Conservation (phyloP, 2,888 invertebrate species). For the Heteromyza rotundicornis region DNA sequence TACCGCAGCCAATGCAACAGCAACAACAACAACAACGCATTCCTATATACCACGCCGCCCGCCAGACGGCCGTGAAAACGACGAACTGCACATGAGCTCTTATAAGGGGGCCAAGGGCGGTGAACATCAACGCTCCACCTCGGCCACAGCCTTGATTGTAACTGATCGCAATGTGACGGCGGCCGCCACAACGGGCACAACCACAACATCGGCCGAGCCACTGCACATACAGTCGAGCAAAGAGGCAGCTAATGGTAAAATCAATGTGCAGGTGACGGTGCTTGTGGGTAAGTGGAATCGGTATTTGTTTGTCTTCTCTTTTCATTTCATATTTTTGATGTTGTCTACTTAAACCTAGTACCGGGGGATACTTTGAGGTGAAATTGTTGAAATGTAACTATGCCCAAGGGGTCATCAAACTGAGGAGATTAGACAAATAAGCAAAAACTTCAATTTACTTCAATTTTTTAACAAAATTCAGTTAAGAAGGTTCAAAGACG, state of each 20-base stretch:
- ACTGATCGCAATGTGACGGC: constrained; percentile 63
- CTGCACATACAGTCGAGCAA: constrained; percentile 63
- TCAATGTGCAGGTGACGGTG: constrained; percentile 86
- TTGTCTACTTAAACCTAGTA: no score
- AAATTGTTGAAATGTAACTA: no score
- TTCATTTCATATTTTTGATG: no score
- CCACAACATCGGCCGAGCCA: constrained; percentile 43
- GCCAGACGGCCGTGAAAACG: constrained; percentile 84
- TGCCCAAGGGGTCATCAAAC: no score
- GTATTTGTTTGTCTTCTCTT: no score
- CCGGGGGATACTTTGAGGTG: no score
- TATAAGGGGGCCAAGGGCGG: constrained; percentile 26
- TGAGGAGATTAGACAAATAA: no score
- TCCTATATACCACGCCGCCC: constrained; percentile 64
- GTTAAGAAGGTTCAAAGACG: no score
- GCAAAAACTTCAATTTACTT: no score
- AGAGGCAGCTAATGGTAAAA: constrained; percentile 78
- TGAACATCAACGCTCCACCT: constrained; percentile 51
- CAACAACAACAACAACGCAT: constrained; percentile 39
- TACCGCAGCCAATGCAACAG: constrained; percentile 48
- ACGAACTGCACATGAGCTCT: constrained; percentile 60
- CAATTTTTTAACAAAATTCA: no score
- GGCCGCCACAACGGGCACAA: constrained; percentile 37
- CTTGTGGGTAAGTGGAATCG: constrained; percentile 70
- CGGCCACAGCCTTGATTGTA: constrained; percentile 66